Evolutionary conservation across 2,797 vertebrate species (phyloP).

Genomic region (Chaunax sp.): DNA sequence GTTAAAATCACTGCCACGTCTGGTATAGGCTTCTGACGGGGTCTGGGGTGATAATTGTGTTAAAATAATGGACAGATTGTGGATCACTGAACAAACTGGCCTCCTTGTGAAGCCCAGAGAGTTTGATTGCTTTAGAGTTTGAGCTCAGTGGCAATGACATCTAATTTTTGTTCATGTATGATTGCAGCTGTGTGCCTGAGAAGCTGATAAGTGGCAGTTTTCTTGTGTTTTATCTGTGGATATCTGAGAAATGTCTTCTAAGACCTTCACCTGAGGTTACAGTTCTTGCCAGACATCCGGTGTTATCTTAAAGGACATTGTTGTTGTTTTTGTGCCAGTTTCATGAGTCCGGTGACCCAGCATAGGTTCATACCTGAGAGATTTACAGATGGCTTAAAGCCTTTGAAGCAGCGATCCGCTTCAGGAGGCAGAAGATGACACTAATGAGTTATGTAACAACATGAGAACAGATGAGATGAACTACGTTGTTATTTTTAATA

Average conservation of each 20-base stretch:
- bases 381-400: slow-evolving; percentile 73
- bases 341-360: slow-evolving; percentile 45
- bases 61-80: not conserved
- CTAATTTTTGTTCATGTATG: slow-evolving; percentile 1
- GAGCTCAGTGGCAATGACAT: slow-evolving; percentile 7
- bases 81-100: not conserved
- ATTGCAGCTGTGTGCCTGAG: slow-evolving; percentile 7
- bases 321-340: slow-evolving; percentile 45
- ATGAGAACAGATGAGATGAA: not conserved
- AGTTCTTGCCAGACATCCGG: not conserved
- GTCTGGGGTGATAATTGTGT: slow-evolving; percentile 15
- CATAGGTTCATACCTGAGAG: slow-evolving; percentile 53
- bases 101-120: not conserved
- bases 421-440: slow-evolving; percentile 39
- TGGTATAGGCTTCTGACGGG: slow-evolving; percentile 24
- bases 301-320: slow-evolving; percentile 3
- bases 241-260: not conserved
- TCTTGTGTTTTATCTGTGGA: not conserved
- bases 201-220: not conserved
- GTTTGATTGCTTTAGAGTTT: not conserved
- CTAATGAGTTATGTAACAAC: slow-evolving; percentile 45
- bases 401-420: slow-evolving; percentile 57
- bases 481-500: slow-evolving; percentile 8
- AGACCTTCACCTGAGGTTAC: not conserved
- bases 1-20: slow-evolving; percentile 60